Conservation (phyloP, 2,888 invertebrate species). For the Harmothoe impar region DNA sequence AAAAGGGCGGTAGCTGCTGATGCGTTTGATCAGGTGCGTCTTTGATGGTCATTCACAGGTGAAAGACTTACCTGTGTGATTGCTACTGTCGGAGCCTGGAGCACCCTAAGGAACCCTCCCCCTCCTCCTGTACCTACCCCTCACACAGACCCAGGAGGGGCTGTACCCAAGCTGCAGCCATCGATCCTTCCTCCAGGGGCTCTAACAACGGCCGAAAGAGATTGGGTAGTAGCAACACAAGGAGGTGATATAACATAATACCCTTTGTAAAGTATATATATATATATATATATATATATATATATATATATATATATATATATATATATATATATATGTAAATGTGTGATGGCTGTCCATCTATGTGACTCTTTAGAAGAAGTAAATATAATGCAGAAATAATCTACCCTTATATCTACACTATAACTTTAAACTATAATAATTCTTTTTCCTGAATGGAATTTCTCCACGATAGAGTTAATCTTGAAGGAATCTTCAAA, state of each 20-base stretch:
- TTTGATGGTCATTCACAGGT: constrained; percentile 53
- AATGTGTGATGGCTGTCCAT: not conserved
- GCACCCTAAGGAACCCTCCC: not conserved
- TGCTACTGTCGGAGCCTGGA: constrained; percentile 1
- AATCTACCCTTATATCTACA: too few species aligned
- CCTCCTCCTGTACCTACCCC: not conserved
- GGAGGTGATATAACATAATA: constrained; percentile 10
- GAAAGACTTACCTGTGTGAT: constrained; percentile 47
- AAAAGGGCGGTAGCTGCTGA: constrained; percentile 8
- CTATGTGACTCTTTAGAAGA: too few species aligned
- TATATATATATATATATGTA: not conserved
- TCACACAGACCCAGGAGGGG: not conserved
- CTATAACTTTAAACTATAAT: too few species aligned
- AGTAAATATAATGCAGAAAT: too few species aligned
- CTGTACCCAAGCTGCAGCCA: not conserved
- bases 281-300: too few species aligned
- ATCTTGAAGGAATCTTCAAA: not conserved
- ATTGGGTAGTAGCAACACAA: not conserved
- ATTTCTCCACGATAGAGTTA: constrained; percentile 39
- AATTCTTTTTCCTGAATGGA: not conserved
- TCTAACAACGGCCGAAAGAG: not conserved
- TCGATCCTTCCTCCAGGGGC: not conserved
- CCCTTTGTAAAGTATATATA: not conserved
- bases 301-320: not conserved
- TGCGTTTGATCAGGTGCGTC: constrained; percentile 44